Base-by-base conservation (phyloP, 2,888 invertebrate genomes). In the Diogma glabrata region DNA sequence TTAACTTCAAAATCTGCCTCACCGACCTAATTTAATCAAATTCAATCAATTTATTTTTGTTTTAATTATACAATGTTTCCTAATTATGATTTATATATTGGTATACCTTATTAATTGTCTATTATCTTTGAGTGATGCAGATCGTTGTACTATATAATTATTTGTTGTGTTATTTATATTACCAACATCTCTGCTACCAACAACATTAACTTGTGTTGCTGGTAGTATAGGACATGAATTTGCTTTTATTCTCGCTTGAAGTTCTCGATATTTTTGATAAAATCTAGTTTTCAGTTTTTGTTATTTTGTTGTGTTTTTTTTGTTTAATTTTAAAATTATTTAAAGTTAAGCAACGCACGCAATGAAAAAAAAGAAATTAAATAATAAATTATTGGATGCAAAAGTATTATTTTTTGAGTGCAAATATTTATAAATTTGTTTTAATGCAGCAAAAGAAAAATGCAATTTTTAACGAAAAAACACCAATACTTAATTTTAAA, bases 241-340 rank as follows among this genome's bases (percentile, higher is more conserved):
- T 68, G 87, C 87, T 78, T 87, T 86, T 74, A 89, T 88, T 74
- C 88, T 84, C 72, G 85, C 87, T 72, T 84, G 84, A 73, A 88
- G 81, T 77, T 85, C 87, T 73, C 82, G 78, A 75, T 87, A 87
- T 73, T 85, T 84, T 75, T 85, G 82, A 81, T 87, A 87, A 82
- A 88, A 89, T 82, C 88, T 89, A 77, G 72, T 67, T 56, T 54
- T 55, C 54, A 56, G 46, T 24, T 40, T 43, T 48, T 23, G 40
- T 16, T 45, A 36, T 30, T 36, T 49, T 49, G 57, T 54, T 50
- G 53, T 57, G 48, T 54, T 56, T 53, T 57, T 58, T 57, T 57
- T 55, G 60, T 60, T 62, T 62, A 56, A 54, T 47, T 16, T 19
- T n/a, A n/a, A n/a, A n/a, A n/a, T n/a, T n/a, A n/a, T n/a, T n/a